phyloP scores from a whole-genome alignment of 2,113 vertebrate species.

The Rana temporaria region DNA sequence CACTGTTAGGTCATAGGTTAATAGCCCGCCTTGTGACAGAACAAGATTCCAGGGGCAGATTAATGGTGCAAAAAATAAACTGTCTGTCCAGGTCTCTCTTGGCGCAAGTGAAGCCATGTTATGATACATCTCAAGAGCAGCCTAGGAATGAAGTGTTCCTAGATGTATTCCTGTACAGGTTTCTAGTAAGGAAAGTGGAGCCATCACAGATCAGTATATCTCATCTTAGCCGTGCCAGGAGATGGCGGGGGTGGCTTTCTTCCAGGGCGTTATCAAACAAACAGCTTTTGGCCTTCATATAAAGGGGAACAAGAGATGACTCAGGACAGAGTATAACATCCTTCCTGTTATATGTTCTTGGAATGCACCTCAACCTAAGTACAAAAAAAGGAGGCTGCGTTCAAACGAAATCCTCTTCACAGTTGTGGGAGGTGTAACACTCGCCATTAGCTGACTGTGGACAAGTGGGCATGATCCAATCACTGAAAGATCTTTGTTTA shows the following conservation, averaged over 20 bases:
- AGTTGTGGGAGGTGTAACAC: too few species aligned
- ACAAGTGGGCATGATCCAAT: too few species aligned
- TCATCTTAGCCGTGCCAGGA: conserved; percentile 39
- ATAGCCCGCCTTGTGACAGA: neutral
- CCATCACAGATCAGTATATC: conserved; percentile 20
- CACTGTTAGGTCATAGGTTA: conserved; percentile 39
- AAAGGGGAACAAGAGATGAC: conserved; percentile 22
- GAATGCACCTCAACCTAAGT: conserved; percentile 36
- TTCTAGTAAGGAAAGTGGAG: neutral
- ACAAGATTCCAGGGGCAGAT: conserved; percentile 26
- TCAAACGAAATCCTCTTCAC: too few species aligned
- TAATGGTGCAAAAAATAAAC: conserved; percentile 50
- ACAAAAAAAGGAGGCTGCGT: too few species aligned
- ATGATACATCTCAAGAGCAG: conserved; percentile 36
- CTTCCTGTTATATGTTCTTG: conserved; percentile 15
- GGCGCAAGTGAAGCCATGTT: conserved; percentile 40
- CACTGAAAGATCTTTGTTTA: too few species aligned
- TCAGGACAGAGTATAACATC: conserved; percentile 2
- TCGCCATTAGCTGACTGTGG: too few species aligned
- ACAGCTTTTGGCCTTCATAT: conserved; percentile 41
- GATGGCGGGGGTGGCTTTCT: neutral
- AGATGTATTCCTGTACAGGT: conserved; percentile 44
- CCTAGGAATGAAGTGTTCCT: conserved; percentile 40
- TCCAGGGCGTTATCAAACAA: conserved; percentile 12
- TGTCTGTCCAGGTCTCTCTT: conserved; percentile 36